Evolutionary conservation across 2,797 vertebrate genomes (phyloP), one percentile per base, ranked within the genome.

Genomic region (Alouatta caraya): DNA sequence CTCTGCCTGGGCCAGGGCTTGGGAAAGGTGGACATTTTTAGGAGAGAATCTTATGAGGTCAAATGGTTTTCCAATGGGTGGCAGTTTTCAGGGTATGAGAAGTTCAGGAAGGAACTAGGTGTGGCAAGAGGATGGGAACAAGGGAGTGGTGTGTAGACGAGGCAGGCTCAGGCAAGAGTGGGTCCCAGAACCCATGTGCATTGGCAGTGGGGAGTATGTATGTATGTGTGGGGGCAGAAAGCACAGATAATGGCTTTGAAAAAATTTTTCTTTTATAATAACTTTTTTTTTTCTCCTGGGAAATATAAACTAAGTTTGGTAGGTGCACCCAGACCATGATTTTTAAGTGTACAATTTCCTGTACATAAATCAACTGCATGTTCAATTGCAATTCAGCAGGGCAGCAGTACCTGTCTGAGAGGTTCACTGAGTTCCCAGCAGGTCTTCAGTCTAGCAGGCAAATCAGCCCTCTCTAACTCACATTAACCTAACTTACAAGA

Each of bases 51-150:
- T 92, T 72, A 12, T 52, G 33, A 52, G 37, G 22, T 39, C 30
- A 79, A 85, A n/a, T 80, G 81, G 42, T 88, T 96, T 97, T 79
- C 48, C 61, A 87, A 2, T 30, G 73, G 22, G 42, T 96, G 79
- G 57, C 83, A 90, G 24, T 88, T 79, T 90, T 57, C 5, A 75
- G 81, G 84, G 55, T 14, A 46, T 59, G 46, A 81, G 92, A 87
- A 75, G 37, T 81, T 89, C 78, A 70, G 75, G 76, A 82, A 94
- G 24, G 48, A 72, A 30, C 44, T 33, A 70, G 37, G 61, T 70
- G 17, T 64, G 9, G 26, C 44, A 39, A 87, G 78, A 86, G 17
- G 50, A 13, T 67, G 39, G 39, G 13, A 42, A 81, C 42, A 37
- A 83, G 70, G 42, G 14, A 8, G n/a, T 39, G 12, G n/a, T 75